Evolutionary conservation across 2,797 vertebrate genomes (phyloP).

Genomic region (Bradypus variegatus): DNA sequence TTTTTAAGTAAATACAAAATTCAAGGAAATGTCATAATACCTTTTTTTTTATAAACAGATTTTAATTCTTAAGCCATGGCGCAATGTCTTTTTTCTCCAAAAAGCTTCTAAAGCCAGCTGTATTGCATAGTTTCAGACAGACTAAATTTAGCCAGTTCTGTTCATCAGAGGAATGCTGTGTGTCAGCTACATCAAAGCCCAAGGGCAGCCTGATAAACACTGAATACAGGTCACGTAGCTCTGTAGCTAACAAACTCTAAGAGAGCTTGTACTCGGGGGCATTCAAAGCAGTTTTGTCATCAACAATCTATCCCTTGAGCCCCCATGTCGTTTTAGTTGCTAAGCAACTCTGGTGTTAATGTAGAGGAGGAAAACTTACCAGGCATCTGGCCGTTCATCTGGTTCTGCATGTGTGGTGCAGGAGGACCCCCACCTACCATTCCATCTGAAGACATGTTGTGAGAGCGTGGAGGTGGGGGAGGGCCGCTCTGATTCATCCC

Average conservation of each 20-base stretch:
- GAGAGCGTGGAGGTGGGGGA: conserved; percentile 89
- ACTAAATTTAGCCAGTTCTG: conserved; percentile 84
- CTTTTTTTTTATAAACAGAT: conserved; percentile 49
- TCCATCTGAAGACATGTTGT: conserved; percentile 94
- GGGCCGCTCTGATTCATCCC: conserved; percentile 94
- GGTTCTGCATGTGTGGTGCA: conserved; percentile 97
- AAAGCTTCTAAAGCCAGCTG: conserved; percentile 75
- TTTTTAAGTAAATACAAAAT: conserved; percentile 53
- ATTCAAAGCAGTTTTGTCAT: conserved; percentile 86
- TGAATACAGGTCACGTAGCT: conserved; percentile 84
- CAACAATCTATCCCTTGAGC: conserved; percentile 85
- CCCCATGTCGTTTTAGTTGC: conserved; percentile 86
- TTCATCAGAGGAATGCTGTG: conserved; percentile 81
- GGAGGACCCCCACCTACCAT: conserved; percentile 93
- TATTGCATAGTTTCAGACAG: conserved; percentile 76
- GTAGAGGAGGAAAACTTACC: conserved; percentile 85
- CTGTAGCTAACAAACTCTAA: conserved; percentile 82
- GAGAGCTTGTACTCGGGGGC: conserved; percentile 79
- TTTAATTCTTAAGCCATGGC: conserved; percentile 63
- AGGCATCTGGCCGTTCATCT: conserved; percentile 99
- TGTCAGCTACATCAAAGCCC: conserved; percentile 82
- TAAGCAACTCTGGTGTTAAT: conserved; percentile 90
- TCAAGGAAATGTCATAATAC: conserved; percentile 7
- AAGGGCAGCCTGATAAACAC: conserved; percentile 81
- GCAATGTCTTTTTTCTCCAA: conserved; percentile 66